These are phyloP conservation scores for Zoroaster sp. DNA, from an alignment of 53 echinoderm and acorn worm species.

Conservation along the genomic window DNA sequence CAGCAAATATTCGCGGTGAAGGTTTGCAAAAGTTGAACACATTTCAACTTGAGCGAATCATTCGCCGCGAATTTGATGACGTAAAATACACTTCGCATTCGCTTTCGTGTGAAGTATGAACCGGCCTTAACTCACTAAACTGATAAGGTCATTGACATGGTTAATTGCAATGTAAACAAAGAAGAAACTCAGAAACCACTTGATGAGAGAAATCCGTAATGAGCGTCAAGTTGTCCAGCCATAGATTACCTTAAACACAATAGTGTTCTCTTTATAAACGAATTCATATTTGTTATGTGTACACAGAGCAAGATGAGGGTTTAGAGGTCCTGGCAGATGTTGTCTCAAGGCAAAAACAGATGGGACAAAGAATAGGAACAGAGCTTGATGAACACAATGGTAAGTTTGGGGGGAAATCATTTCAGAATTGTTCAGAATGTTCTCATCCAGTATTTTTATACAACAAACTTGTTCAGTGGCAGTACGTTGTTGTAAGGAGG, in stretches of 20 bases:
- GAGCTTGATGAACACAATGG: conserved; percentile 97
- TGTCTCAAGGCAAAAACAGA: conserved; percentile 87
- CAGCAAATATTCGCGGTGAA: too few species aligned
- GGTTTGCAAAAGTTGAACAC: too few species aligned
- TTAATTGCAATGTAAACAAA: background rate
- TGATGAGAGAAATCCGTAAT: too few species aligned
- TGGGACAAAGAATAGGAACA: conserved; percentile 85
- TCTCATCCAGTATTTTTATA: too few species aligned
- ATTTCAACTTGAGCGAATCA: too few species aligned
- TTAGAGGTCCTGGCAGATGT: conserved; percentile 73
- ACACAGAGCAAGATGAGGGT: conserved; percentile 84
- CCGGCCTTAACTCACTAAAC: background rate
- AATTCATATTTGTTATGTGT: background rate
- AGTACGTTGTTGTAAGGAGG: too few species aligned
- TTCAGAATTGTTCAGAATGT: too few species aligned
- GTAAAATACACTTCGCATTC: too few species aligned
- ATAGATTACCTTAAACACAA: background rate
- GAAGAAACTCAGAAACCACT: too few species aligned
- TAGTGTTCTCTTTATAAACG: background rate
- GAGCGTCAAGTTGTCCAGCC: background rate
- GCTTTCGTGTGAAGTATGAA: too few species aligned
- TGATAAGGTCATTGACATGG: background rate
- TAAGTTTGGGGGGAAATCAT: conserved; percentile 29
- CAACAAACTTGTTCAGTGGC: too few species aligned
- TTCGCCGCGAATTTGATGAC: too few species aligned